phyloP scores from a whole-genome alignment of 2,113 vertebrate species.

The Shinisaurus crocodilurus region DNA sequence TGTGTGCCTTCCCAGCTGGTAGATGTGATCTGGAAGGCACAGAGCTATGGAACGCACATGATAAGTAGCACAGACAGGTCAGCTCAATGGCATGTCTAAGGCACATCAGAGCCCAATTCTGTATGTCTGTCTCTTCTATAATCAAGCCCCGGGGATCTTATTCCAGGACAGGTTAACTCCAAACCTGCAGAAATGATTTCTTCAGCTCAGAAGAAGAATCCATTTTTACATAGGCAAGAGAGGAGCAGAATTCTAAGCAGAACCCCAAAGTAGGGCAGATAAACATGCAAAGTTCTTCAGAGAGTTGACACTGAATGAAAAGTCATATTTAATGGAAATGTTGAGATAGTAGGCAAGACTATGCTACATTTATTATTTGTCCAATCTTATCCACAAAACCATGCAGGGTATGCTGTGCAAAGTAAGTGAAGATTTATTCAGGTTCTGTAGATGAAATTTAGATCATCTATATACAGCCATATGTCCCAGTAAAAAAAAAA shows the following conservation, averaged over 20 bases:
- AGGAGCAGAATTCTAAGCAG: background rate
- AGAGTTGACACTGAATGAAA: background rate
- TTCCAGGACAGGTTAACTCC: background rate
- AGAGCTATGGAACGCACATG: background rate
- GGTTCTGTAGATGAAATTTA: background rate
- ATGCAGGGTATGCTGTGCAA: background rate
- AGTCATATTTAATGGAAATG: background rate
- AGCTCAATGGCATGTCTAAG: background rate
- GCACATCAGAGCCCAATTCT: background rate
- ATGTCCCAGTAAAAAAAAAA: no score
- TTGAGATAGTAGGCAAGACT: background rate
- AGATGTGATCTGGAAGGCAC: slow-evolving; percentile 4
- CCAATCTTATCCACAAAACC: background rate
- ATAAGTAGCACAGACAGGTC: slow-evolving; percentile 8
- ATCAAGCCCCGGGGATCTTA: slow-evolving; percentile 14
- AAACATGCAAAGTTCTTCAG: background rate
- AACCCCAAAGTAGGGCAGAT: background rate
- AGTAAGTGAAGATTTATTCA: background rate
- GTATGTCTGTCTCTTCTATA: slow-evolving; percentile 14
- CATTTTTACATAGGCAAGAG: background rate
- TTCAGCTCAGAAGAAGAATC: background rate
- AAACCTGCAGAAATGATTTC: background rate
- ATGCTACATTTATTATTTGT: background rate
- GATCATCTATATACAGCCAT: no score
- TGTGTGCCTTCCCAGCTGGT: slow-evolving; percentile 39